Base-by-base conservation (phyloP, 2,888 invertebrate genomes). In the Beris morrisii region DNA sequence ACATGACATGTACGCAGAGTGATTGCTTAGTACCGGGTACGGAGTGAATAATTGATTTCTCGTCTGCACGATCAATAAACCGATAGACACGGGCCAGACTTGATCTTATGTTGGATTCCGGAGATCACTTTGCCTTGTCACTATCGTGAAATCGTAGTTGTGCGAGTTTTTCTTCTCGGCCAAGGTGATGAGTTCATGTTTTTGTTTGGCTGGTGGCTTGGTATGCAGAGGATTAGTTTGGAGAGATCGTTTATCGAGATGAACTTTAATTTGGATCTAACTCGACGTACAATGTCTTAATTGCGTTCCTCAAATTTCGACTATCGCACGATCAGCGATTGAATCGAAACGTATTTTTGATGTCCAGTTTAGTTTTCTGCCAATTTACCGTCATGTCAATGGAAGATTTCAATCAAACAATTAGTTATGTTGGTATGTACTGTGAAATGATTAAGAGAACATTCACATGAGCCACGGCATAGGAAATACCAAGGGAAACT, bases 41-140 rank as follows among this genome's bases (percentile, higher is more conserved):
- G 38, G 57, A 68, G 65, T 68, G 68, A 68, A 68, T 68, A 68
- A 68, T 68, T 68, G 68, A 68, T 68, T 68, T 66, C 58, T 56
- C 58, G 63, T 56, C 12, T 48, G 13, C 56, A 44, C 66, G 66
- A 68, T 68, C 68, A 66, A 53, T 68, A 59, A 57, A 57, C 57
- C 38, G 65, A 66, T 59, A 58, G 66, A 66, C 64, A 66, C 65
- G 66, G 57, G 61, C 58, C 59, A 59, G 54, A 45, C 53, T 50
- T 13, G 50, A 48, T 46, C 9, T 50, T 15, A 48, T 30, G 22
- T 12, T 9, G 9, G 32, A 7, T 32, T 50, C 52, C 22, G 61
- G 50, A 22, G 46, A 61, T 61, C 61, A 61, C 61, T 61, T 12
- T 61, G 46, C 13, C 50, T n/a, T 61, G 61, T 61, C 50, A 61